phyloP scores from a whole-genome alignment of 1,140 invertebrate genomes.

The Plodia interpunctella region DNA sequence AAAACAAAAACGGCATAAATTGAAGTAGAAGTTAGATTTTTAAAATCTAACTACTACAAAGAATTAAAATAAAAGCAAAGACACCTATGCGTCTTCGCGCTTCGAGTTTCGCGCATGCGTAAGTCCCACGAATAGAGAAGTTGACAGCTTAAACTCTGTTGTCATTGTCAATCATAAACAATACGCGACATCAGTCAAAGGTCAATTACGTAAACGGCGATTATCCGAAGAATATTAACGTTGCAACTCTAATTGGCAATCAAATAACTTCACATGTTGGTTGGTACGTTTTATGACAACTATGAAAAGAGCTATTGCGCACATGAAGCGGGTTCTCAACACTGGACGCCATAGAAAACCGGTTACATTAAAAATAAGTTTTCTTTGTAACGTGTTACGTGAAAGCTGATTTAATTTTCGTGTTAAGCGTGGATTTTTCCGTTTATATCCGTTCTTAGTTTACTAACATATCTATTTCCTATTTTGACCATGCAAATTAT shows the following conservation, averaged over 20 bases:
- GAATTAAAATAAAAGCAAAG: no score
- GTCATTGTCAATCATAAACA: not conserved
- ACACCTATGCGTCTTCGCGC: no score
- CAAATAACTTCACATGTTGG: slow-evolving; percentile 3
- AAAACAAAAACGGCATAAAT: no score
- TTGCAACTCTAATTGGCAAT: slow-evolving; percentile 5
- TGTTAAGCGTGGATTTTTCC: not conserved
- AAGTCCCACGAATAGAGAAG: no score
- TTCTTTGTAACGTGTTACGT: not conserved
- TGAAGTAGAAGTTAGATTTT: no score
- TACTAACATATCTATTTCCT: no score
- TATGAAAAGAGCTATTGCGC: not conserved
- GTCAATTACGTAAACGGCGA: not conserved
- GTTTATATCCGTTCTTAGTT: not conserved
- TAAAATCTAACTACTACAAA: no score
- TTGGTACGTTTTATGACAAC: not conserved
- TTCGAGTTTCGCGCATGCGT: no score
- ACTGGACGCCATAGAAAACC: not conserved
- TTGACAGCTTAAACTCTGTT: slow-evolving; percentile 1
- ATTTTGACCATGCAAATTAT: no score
- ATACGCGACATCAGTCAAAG: slow-evolving; percentile 5
- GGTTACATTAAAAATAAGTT: not conserved
- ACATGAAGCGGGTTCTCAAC: not conserved
- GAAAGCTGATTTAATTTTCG: not conserved
- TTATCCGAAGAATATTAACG: slow-evolving; percentile 9